Evolutionary conservation across 2,888 invertebrate species (phyloP), one percentile per base, ranked within the genome.

Genomic region (Zhuqinia jingwanae): DNA sequence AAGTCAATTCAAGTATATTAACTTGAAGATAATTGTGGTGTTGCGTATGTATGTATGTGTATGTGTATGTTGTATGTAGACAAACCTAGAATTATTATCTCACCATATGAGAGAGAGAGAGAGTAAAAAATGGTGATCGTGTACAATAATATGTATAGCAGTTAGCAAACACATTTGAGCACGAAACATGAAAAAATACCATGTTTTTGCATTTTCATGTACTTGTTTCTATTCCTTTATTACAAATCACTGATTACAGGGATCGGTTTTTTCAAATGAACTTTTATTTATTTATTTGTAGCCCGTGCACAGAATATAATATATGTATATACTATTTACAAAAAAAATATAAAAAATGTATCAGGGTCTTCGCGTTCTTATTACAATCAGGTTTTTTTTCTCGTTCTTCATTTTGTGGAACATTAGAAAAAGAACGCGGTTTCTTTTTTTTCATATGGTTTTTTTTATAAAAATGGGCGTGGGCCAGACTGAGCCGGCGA

Each of bases 231-330:
- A 83, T 78, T 79, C 82, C 79, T 83, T 79, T 76, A 83, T 87
- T 87, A 87, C 78, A 78, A 87, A 87, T 82, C 87, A 73, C 78
- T 87, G 83, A 87, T 87, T 87, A 83, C 83, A 87, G 87, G 73
- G 25, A 78, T 79, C 27, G 27, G 83, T 73, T 25, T 77, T n/a
- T 47, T 45, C 20, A 68, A 65, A 30, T 68, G 15, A 27, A 50
- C n/a, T n/a, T n/a, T n/a, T n/a, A n/a, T n/a, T n/a, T n/a, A n/a
- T n/a, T n/a, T n/a, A n/a, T 50, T 73, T 30, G 27, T 73, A 50
- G 50, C 73, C n/a, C 30, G 73, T 73, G 73, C 50, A 68, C 22
- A 15, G 27, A 13, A 73, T 36, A 36, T 36, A 6, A 36, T 36
- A 36, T 8, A 36, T 8, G 36, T 36, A 36, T 36, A n/a, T n/a